Conservation (phyloP, 2,888 invertebrate species). For the Macaria liturata region DNA sequence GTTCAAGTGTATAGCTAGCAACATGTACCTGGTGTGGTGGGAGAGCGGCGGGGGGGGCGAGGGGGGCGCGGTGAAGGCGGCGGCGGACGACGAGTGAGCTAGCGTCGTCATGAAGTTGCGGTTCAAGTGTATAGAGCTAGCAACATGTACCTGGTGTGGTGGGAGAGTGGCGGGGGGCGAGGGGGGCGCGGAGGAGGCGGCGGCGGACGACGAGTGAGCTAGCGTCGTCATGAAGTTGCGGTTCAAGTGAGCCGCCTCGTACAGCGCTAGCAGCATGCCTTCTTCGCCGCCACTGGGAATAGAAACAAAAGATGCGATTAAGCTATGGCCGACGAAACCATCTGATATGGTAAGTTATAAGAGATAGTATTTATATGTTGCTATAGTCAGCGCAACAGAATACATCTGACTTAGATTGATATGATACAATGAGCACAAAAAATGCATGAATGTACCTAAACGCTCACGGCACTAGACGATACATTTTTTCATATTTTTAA, state of each 20-base stretch:
- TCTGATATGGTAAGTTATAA: too few species aligned
- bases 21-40: conserved; percentile 84
- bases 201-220: conserved; percentile 93
- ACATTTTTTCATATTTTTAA: too few species aligned
- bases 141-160: conserved; percentile 50
- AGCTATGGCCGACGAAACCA: too few species aligned
- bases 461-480: too few species aligned
- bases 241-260: conserved; percentile 97
- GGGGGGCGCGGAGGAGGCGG: conserved; percentile 89
- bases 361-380: too few species aligned
- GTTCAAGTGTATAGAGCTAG: too few species aligned
- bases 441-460: too few species aligned
- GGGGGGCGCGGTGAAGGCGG: conserved; percentile 85
- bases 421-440: too few species aligned
- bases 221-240: conserved; percentile 98
- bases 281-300: conserved; percentile 79
- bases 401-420: too few species aligned
- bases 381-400: too few species aligned
- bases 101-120: too few species aligned
- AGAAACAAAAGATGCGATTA: not conserved
- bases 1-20: conserved; percentile 86
- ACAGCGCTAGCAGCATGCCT: conserved; percentile 94
- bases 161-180: conserved; percentile 92
- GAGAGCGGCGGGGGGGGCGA: conserved; percentile 92
- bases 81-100: too few species aligned